These are phyloP conservation scores for Polydrusus tereticollis DNA, from an alignment of 2,888 invertebrate species.

Conservation along the genomic window DNA sequence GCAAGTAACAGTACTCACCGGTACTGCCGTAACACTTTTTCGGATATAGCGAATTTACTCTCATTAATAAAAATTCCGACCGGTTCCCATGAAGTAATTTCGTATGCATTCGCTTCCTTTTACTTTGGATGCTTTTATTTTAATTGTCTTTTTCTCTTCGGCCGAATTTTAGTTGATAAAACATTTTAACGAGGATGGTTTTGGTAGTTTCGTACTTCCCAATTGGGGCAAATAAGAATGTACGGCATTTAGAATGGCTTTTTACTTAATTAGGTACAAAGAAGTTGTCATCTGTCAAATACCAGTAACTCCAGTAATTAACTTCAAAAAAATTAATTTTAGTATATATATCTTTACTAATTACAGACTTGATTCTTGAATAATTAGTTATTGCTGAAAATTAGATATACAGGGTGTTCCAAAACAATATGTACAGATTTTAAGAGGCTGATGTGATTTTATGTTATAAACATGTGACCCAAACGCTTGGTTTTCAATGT, in stretches of 20 bases:
- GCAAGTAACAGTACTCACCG: constrained; percentile 38
- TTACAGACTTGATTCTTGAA: too few relatives aligned
- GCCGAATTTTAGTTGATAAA: not conserved
- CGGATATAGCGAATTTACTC: constrained; percentile 36
- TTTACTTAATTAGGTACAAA: too few relatives aligned
- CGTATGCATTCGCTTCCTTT: constrained; percentile 30
- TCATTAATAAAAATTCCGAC: constrained; percentile 30
- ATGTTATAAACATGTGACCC: too few relatives aligned
- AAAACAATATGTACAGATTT: too few relatives aligned
- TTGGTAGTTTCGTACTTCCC: not conserved
- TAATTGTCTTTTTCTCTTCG: constrained; percentile 2
- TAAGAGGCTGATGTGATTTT: too few relatives aligned
- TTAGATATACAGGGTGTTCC: too few relatives aligned
- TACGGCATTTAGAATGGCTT: not conserved
- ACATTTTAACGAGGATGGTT: not conserved
- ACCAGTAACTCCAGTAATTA: too few relatives aligned
- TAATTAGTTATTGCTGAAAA: too few relatives aligned
- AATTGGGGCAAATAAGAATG: not conserved
- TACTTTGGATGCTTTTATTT: constrained; percentile 26
- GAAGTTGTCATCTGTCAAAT: too few relatives aligned
- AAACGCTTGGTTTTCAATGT: too few relatives aligned
- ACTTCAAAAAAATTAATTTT: too few relatives aligned
- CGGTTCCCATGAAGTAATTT: constrained; percentile 27
- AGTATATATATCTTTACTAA: too few relatives aligned
- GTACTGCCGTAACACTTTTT: constrained; percentile 34